Evolutionary conservation across 2,888 invertebrate genomes (phyloP), one percentile per base, ranked within the genome.

Genomic region (Perithous albicinctus): DNA sequence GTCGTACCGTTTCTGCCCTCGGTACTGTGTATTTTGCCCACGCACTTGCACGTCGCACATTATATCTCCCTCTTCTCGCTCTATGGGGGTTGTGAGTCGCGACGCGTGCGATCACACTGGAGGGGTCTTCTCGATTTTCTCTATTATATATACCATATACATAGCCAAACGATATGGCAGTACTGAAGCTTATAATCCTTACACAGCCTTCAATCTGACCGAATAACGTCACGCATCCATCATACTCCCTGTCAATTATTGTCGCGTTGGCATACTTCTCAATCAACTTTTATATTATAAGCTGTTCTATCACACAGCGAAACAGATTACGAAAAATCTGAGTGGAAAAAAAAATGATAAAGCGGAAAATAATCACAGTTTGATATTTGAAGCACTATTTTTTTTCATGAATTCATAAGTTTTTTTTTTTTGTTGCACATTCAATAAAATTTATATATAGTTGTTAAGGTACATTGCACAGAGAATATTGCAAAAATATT

Each of bases 201-300:
- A 32, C 46, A 38, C 66, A 56, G 73, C 59, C 73, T 66, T 78
- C 73, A 56, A 69, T 76, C 72, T 83, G 78, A 80, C 85, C 86
- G 85, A 87, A 87, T 88, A 87, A 87, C 85, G 87, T 87, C 84
- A 85, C 85, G 80, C 89, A 90, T 91, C 89, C 87, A 91, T 90
- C 90, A 89, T 89, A 79, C 84, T 64, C 78, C 83, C 78, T 87
- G 89, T 89, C 90, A 90, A 91, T 90, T 90, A 32, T 8, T 89
- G 89, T 87, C 83, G 69, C 80, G 82, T 85, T 83, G 83, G 80
- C 84, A 64, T 66, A 67, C 59, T 61, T 43, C 59, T 70, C 43
- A 59, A 48, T 73, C 74, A 66, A 64, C 26, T 41, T 48, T 18
- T 56, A 6, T 15, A 59, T n/a, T 15, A 32, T 7, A 59, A 8